Evolutionary conservation across 2,113 vertebrate species (phyloP).

Genomic region (Marcusenius ussheri): DNA sequence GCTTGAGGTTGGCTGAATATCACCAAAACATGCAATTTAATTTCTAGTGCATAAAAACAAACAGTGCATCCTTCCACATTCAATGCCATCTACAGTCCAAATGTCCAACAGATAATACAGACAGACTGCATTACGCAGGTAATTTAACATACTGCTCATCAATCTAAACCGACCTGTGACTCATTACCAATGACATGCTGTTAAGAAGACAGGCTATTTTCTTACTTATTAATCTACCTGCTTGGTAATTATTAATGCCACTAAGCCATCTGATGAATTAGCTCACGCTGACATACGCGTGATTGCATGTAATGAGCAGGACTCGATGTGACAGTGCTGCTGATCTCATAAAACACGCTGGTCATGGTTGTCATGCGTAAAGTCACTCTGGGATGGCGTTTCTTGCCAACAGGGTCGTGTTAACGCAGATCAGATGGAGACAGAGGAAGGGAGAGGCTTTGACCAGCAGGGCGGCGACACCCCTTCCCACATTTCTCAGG

Average conservation of each 20-base stretch:
- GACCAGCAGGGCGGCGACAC: background rate
- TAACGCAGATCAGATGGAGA: background rate
- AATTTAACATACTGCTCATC: background rate
- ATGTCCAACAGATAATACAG: background rate
- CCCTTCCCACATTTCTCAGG: background rate
- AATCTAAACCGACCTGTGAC: background rate
- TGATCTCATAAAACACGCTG: background rate
- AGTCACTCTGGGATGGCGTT: background rate
- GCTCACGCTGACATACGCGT: background rate
- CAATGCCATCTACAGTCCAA: background rate
- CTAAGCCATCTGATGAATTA: background rate
- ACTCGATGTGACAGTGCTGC: background rate
- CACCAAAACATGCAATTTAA: background rate
- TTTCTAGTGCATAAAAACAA: background rate
- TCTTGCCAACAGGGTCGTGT: background rate
- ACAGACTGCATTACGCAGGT: background rate
- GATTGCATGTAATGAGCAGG: background rate
- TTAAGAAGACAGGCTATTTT: slow-evolving; percentile 1
- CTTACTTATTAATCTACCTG: slow-evolving; percentile 2
- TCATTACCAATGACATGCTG: background rate
- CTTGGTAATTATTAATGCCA: slow-evolving; percentile 1
- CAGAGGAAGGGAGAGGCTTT: background rate
- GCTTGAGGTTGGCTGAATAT: background rate
- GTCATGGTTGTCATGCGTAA: background rate
- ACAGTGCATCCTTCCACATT: background rate